A percentile compares a stretch with the other conserved stretches of the same genome.
Conservation (phyloP, 2,797 vertebrate species). For the Peromyscus attwateri region DNA sequence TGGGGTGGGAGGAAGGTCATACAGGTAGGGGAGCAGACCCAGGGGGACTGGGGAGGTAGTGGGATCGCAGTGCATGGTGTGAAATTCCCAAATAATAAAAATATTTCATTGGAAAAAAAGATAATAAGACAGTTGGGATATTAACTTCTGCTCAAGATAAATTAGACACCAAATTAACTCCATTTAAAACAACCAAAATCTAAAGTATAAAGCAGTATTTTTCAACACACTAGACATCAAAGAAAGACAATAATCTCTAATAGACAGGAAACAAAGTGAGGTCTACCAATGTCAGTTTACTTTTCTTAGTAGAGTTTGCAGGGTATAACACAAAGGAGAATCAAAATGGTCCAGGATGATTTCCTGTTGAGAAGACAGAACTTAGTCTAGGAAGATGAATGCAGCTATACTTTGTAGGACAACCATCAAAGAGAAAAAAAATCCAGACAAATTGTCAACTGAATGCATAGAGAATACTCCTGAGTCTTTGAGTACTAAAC, state of each 20-base stretch:
- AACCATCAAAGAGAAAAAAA: background rate
- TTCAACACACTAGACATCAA: background rate
- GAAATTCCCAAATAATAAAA: background rate
- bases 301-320: background rate
- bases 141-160: background rate
- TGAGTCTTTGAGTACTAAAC: background rate
- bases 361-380: background rate
- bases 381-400: background rate
- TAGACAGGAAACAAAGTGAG: background rate
- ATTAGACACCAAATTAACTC: background rate
- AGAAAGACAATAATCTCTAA: background rate
- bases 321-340: background rate
- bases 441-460: background rate
- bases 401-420: background rate
- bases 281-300: background rate
- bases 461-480: background rate
- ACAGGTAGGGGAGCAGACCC: background rate
- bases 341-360: background rate
- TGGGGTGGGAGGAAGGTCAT: background rate
- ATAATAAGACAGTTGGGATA: background rate
- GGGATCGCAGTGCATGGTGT: background rate
- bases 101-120: background rate
- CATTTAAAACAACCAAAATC: background rate
- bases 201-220: background rate
- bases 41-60: background rate